phyloP scores from a whole-genome alignment of 1,140 invertebrate genomes.

The Ylistrum balloti region DNA sequence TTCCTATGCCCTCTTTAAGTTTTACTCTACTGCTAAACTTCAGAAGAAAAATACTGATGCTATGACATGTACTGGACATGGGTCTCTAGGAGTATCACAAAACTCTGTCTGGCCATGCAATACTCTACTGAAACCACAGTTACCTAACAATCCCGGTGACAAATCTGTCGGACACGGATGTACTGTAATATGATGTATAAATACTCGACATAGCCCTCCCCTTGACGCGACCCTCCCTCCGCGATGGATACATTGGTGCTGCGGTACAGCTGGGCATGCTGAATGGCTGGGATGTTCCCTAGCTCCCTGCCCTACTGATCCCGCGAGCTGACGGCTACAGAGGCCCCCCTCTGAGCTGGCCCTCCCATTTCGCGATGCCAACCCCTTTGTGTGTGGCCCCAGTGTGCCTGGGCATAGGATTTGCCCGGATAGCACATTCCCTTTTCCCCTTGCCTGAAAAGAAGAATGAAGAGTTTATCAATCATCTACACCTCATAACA shows the following conservation, averaged over 20 bases:
- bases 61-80: constrained; percentile 33
- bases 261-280: constrained; percentile 55
- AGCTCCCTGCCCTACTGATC: constrained; percentile 47
- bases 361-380: constrained; percentile 72
- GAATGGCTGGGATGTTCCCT: constrained; percentile 45
- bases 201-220: constrained; percentile 65
- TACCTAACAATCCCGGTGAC: constrained; percentile 32
- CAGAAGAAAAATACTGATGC: constrained; percentile 38
- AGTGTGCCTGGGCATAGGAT: constrained; percentile 56
- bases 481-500: too few relatives aligned
- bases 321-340: constrained; percentile 66
- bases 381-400: constrained; percentile 63
- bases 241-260: constrained; percentile 50
- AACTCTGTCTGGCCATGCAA: constrained; percentile 7
- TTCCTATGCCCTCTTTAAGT: constrained; percentile 16
- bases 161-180: constrained; percentile 20
- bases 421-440: constrained; percentile 64
- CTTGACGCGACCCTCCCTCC: constrained; percentile 74
- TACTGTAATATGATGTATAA: constrained; percentile 40
- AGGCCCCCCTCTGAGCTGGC: constrained; percentile 70
- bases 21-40: constrained; percentile 35
- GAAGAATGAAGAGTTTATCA: constrained; percentile 37
- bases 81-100: constrained; percentile 12
- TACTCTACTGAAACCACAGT: constrained; percentile 38
- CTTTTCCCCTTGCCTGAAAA: constrained; percentile 67